Base-by-base conservation (phyloP, 1,140 invertebrate genomes). In the Acromyrmex echinatior region DNA sequence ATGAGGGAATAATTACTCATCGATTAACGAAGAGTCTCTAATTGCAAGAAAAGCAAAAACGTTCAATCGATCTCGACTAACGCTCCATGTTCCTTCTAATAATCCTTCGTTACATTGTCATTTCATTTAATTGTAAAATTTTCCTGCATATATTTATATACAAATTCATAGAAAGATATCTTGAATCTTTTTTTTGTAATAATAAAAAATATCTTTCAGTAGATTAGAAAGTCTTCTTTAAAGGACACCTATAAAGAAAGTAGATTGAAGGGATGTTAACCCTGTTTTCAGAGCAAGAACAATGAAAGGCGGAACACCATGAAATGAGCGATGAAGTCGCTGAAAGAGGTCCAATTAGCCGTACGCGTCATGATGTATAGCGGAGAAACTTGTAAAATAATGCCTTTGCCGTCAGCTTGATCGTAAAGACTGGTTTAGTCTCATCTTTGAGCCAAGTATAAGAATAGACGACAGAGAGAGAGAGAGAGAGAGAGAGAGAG, bases 321-420 rank as follows among this genome's bases (percentile, higher is more conserved):
- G 77, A 78, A 87, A 70, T 68, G 60, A 74, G 71, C 70, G 73
- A 88, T 58, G 76, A 87, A 78, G 51, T 51, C 56, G 73, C 12
- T 82, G 66, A 85, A 87, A 71, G 56, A 53, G 66, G 45, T 62
- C 56, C 70, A 86, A 88, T 80, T 86, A 70, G 68, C 73, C 58
- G 53, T 45, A 39, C 58, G 62, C 84, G 71, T 78, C 73, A 65
- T 18, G 16, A 63, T 62, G 39, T 79, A 81, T 18, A 66, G 63
- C 53, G 87, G 25, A 53, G 76, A 63, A 74, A 87, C 77, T 65
- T 84, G 88, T 87, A 87, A 89, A 89, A 87, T 89, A 89, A 89
- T 62, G 80, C 62, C 71, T 85, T 76, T 74, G 74, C 65, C 31
- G 66, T 74, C 65, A 18, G 31, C 66, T 60, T 63, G 80, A 79